Evolutionary conservation across 2,113 vertebrate species (phyloP), one percentile per base, ranked within the genome.

Genomic region (Verasper variegatus): DNA sequence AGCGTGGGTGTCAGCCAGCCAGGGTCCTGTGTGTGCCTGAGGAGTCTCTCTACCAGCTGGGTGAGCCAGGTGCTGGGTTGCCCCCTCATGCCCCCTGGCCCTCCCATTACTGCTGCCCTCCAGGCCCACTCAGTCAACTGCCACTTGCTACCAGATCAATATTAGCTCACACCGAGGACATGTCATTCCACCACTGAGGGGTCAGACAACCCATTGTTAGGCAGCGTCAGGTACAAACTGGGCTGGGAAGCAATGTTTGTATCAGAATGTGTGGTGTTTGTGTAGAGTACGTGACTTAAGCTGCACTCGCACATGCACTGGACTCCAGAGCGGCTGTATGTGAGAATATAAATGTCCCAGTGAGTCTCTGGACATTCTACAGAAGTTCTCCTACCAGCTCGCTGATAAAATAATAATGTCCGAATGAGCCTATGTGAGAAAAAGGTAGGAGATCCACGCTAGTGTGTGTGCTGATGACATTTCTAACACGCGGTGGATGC

Each of bases 101-200:
- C 87, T 89, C 87, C 87, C 84, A 86, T 89, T 91, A 91, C 85
- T 75, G 84, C 86, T 85, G 74, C 86, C 87, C 89, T 91, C 84
- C 81, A 85, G 86, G 85, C 49, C 81, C 82, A 35, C 78, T 92
- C 92, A 89, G 91, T 92, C 92, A 93, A 91, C 86, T 90, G 90
- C 90, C 92, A 90, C 92, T 92, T 90, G 85, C 90, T 88, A 86
- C 85, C 83, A 81, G 85, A 92, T 92, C 92, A 92, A 91, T 93
- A 90, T 91, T 90, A 80, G 85, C 78, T 85, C 71, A 80, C 81
- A 65, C 63, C 14, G 82, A 87, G 86, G 92, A 90, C 85, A 71
- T 89, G 90, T 88, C 86, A 91, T 89, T 92, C 90, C 90, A 76
- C 83, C 88, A 88, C 76, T 79, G 70, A 88, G 85, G 78, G 89